phyloP scores from a whole-genome alignment of 2,113 vertebrate species.

The Dasypus novemcinctus region DNA sequence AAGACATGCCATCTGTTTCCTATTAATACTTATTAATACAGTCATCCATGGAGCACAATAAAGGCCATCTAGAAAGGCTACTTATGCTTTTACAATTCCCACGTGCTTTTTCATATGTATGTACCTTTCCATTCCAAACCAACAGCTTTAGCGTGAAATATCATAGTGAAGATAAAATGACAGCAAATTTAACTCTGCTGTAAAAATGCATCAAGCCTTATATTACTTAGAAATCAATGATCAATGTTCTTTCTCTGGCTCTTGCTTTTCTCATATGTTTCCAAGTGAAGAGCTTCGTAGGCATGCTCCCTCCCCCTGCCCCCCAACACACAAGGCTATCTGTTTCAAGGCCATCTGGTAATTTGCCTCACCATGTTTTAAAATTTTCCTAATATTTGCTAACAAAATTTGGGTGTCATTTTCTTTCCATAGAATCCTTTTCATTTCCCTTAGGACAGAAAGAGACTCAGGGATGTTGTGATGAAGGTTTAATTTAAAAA shows the following conservation, averaged over 20 bases:
- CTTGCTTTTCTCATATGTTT: not conserved
- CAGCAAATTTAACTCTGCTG: not conserved
- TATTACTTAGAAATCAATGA: conserved; percentile 30
- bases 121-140: conserved; percentile 17
- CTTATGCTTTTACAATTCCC: not conserved
- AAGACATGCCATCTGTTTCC: conserved; percentile 54
- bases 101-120: not conserved
- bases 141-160: conserved; percentile 31
- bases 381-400: conserved; percentile 61
- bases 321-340: not conserved
- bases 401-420: conserved; percentile 60
- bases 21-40: conserved; percentile 10
- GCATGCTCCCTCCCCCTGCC: not conserved
- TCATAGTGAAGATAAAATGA: conserved; percentile 36
- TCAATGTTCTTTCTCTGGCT: not conserved
- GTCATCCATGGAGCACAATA: not conserved
- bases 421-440: conserved; percentile 44
- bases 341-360: conserved; percentile 25
- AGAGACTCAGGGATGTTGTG: conserved; percentile 31
- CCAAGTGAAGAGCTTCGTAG: not conserved
- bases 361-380: conserved; percentile 15
- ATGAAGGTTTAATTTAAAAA: conserved; percentile 56
- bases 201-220: not conserved
- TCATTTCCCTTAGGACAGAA: conserved; percentile 41
- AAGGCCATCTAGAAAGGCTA: not conserved